Conservation (phyloP, 1,140 invertebrate genomes). For the Drosophila sechellia region DNA sequence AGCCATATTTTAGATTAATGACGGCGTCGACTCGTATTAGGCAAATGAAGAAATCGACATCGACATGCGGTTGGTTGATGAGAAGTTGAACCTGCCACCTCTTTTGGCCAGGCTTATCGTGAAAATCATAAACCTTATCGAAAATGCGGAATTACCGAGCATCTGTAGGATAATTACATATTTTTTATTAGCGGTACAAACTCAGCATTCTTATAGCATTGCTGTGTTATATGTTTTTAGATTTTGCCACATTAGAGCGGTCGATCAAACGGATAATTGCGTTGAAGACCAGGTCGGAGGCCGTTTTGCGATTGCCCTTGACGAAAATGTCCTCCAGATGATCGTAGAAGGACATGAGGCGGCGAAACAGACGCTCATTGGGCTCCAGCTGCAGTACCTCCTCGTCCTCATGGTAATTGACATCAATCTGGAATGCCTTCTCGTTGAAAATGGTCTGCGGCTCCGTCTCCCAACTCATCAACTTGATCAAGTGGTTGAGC, state of each 20-base stretch:
- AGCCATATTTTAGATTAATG: slow-evolving; percentile 81
- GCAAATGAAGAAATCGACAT: slow-evolving; percentile 81
- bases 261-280: slow-evolving; percentile 15
- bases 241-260: too few relatives aligned
- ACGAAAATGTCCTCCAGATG: slow-evolving; percentile 43
- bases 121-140: too few relatives aligned
- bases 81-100: slow-evolving; percentile 25
- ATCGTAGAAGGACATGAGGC: slow-evolving; percentile 49
- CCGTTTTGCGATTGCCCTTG: slow-evolving; percentile 29
- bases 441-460: slow-evolving; percentile 33
- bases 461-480: slow-evolving; percentile 20
- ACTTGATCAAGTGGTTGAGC: slow-evolving; percentile 23
- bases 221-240: too few relatives aligned
- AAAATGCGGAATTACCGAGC: too few relatives aligned
- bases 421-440: slow-evolving; percentile 28
- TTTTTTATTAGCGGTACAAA: too few relatives aligned
- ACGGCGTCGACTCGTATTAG: slow-evolving; percentile 79
- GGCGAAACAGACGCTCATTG: slow-evolving; percentile 27
- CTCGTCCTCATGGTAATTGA: slow-evolving; percentile 18
- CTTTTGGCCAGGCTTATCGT: not conserved
- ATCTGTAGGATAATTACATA: too few relatives aligned
- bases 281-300: slow-evolving; percentile 30
- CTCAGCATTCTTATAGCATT: too few relatives aligned
- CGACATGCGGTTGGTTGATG: slow-evolving; percentile 59
- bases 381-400: slow-evolving; percentile 14